These are phyloP conservation scores for Tupaia chinensis DNA, from an alignment of 2,113 vertebrate genomes.

Conservation along the genomic window DNA sequence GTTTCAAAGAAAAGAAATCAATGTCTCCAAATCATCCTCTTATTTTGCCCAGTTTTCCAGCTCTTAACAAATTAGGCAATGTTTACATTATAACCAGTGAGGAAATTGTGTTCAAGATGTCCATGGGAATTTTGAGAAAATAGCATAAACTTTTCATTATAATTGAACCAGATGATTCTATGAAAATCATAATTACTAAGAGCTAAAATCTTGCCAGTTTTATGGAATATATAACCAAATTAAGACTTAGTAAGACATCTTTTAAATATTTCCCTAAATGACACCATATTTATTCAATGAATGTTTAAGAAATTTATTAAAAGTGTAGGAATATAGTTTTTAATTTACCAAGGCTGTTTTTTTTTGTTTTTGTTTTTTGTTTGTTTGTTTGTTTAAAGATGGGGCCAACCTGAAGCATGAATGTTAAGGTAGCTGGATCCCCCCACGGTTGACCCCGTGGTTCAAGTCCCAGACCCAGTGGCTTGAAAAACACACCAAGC, in stretches of 20 bases:
- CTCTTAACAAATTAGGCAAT: constrained; percentile 3
- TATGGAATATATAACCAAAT: neutral
- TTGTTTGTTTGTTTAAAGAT: too few species aligned
- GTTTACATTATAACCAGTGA: constrained; percentile 42
- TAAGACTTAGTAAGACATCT: neutral
- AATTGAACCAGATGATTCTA: constrained; percentile 15
- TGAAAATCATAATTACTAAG: constrained; percentile 21
- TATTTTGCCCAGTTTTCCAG: neutral
- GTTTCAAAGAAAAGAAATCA: constrained; percentile 47
- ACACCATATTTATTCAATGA: neutral
- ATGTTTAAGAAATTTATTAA: neutral
- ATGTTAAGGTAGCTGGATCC: too few species aligned
- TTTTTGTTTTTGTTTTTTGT: neutral
- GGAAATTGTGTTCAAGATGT: constrained; percentile 14
- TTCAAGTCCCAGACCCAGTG: too few species aligned
- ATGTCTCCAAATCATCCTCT: neutral
- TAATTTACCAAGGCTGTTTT: neutral
- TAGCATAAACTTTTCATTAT: constrained; percentile 13
- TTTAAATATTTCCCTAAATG: neutral
- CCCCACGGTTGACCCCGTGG: too few species aligned
- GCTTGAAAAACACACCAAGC: too few species aligned
- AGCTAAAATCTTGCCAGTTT: constrained; percentile 26
- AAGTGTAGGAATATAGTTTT: neutral
- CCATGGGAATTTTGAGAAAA: neutral
- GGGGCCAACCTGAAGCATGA: too few species aligned